Evolutionary conservation across 2,888 invertebrate genomes (phyloP).

Genomic region (Spicauda simplicius): DNA sequence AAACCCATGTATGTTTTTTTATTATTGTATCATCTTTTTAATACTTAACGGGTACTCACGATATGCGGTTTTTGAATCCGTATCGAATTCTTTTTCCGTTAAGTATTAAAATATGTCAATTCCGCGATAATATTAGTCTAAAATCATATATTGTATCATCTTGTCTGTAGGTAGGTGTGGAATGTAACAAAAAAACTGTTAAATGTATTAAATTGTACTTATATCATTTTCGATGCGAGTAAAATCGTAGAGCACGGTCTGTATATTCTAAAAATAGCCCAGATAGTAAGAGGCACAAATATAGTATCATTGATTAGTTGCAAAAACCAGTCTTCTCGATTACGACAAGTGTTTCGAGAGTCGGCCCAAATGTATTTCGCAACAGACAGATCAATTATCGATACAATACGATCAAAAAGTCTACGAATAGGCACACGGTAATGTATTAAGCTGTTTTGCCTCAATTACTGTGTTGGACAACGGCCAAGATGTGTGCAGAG

Average conservation of each 20-base stretch:
- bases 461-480: conserved; percentile 33
- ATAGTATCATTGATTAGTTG: neutral
- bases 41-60: too few species aligned
- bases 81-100: too few species aligned
- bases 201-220: too few species aligned
- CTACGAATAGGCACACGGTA: conserved; percentile 25
- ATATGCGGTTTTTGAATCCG: too few species aligned
- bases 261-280: neutral
- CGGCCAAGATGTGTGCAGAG: conserved; percentile 6
- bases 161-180: too few species aligned
- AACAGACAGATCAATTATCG: conserved; percentile 25
- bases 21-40: too few species aligned
- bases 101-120: too few species aligned
- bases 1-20: too few species aligned
- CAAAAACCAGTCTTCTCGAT: neutral
- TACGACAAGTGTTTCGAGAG: neutral
- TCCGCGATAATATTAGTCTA: too few species aligned
- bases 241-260: neutral
- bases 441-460: conserved; percentile 34
- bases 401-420: conserved; percentile 23
- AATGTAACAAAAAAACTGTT: too few species aligned
- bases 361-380: conserved; percentile 9
- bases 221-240: too few species aligned
- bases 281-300: neutral
- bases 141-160: too few species aligned